Evolutionary conservation across 2,888 invertebrate species (phyloP), one percentile per base, ranked within the genome.

Genomic region (Phasia obesa): DNA sequence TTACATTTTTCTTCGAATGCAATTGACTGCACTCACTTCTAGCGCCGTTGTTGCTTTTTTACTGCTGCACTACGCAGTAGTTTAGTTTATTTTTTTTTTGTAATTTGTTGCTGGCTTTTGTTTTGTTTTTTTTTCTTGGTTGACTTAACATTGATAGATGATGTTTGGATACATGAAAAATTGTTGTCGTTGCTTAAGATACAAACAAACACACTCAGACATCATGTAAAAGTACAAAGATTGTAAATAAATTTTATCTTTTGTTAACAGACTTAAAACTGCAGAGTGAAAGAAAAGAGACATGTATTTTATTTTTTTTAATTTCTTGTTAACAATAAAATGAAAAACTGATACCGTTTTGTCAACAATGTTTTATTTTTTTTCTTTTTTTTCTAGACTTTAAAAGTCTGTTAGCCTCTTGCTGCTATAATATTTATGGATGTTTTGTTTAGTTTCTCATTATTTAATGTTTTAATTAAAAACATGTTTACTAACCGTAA

Each of bases 341-440:
- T 53, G 74, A 75, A 70, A 51, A 71, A 71, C 59, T 79, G 83
- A 65, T 82, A 83, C 79, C 79, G 79, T 83, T 83, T 79, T 83
- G 83, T 83, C 83, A 83, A 83, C 79, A 82, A 35, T 23, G 35
- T 49, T n/a, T n/a, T n/a, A n/a, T n/a, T 1, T 21, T 13, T 19
- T 49, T 59, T 38, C 17, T 59, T 35, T 35, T 35, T 9, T 31
- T 4, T 65, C 47, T 49, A 42, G 53, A 25, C 51, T n/a, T 42
- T 57, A 11, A 42, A 27, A 25, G 21, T 21, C 53, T 42, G 59
- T 67, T 44, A 21, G 47, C 27, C 25, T n/a, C n/a, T 38, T 38
- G 38, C 44, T 67, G 47, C 25, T 59, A 42, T 60, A 42, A 42
- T 27, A 53, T 23, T 6, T 9, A n/a, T 13, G 6, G 11, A 5